Percentiles rank a stretch among this genome's conserved stretches.
Conservation (phyloP, 2,113 vertebrate species). For the Seriola dumerili region DNA sequence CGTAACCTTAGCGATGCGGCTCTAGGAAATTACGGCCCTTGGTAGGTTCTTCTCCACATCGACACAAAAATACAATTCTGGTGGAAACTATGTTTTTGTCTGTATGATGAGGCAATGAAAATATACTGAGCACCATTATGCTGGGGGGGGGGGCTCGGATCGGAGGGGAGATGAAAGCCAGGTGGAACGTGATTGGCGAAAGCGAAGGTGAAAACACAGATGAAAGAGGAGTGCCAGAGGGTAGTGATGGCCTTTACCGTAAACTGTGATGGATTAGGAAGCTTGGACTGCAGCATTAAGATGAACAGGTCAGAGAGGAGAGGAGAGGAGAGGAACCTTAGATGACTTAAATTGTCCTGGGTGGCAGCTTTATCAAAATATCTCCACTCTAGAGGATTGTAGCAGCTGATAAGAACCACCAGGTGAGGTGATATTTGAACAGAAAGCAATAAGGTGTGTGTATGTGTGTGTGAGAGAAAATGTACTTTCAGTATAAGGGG, state of each 20-base stretch:
- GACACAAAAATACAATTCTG: background rate
- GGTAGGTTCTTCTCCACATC: background rate
- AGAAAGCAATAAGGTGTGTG: too few species aligned
- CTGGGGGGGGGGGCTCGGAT: background rate
- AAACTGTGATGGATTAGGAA: conserved; percentile 52
- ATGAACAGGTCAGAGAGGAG: conserved; percentile 21
- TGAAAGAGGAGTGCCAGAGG: conserved; percentile 58
- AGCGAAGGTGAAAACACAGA: conserved; percentile 46
- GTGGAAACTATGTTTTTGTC: background rate
- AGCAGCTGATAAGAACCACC: background rate
- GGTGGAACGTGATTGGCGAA: conserved; percentile 18
- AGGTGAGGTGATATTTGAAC: background rate
- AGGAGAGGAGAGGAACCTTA: background rate
- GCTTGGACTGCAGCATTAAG: conserved; percentile 22
- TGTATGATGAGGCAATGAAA: background rate
- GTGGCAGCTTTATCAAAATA: background rate
- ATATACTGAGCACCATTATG: background rate
- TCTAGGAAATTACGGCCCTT: background rate
- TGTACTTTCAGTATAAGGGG: background rate
- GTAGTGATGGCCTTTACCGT: conserved; percentile 57
- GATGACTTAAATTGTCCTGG: conserved; percentile 4
- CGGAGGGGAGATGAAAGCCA: conserved; percentile 37
- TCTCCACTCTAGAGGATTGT: background rate
- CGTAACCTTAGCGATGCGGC: background rate
- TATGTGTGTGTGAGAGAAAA: background rate